Evolutionary conservation across 2,113 vertebrate species (phyloP), one percentile per base, ranked within the genome.

Genomic region (Cranoglanis bouderius): DNA sequence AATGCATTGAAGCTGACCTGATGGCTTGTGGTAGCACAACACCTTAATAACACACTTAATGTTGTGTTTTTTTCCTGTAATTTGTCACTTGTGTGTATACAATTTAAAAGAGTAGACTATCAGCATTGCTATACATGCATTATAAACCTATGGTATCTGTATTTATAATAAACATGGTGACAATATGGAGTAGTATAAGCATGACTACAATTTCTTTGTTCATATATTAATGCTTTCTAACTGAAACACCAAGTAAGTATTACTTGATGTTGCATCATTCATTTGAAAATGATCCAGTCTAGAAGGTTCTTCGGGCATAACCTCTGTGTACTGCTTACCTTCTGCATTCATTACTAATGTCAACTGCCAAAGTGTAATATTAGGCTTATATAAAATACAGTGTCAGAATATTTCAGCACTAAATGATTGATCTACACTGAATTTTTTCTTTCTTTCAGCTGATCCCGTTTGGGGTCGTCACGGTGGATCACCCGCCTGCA

Each of bases 201-300:
- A 35, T 70, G 43, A 55, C 29, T 55, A 14, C 63, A 85, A n/a
- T 40, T 35, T 61, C 32, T 43, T 84, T 51, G 43, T n/a, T 63
- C 53, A 21, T 43, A 43, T 35, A 38, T 70, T 74, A 57, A 75
- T 75, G 26, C 49, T 51, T 49, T 65, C 51, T 55, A 40, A 24
- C 18, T 53, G 49, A 85, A 53, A 83, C 35, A 61, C 55, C 35
- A 61, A 83, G 81, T 43, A 61, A 83, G 35, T 26, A 83, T 61
- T 59, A 40, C 53, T 14, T 53, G 49, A 83, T 61, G 55, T 74
- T 85, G 67, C 49, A 55, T 85, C 46, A 74, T 83, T 59, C 38
- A 83, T 83, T 40, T 82, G 19, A 57, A 82, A 61, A 82, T 29
- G 9, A 40, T 59, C 32, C 21, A 26, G 55, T 16, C 81, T 55